These are phyloP conservation scores for Cavia porcellus DNA, from an alignment of 2,113 vertebrate genomes.

Conservation along the genomic window DNA sequence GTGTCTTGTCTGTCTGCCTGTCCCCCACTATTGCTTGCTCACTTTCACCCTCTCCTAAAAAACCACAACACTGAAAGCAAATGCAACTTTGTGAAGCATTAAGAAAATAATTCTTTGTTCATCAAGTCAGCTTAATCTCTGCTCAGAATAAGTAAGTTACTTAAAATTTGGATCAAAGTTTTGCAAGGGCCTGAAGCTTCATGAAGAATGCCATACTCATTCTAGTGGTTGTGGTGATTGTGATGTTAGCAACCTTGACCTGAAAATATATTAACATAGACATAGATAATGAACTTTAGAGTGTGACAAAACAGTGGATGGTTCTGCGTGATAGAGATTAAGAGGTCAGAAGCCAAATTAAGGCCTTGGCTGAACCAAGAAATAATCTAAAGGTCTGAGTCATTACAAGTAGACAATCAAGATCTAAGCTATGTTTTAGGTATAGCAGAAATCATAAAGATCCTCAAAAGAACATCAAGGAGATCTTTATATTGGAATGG, in stretches of 20 bases:
- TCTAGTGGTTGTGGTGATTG: neutral
- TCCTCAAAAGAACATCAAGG: slow-evolving; percentile 17
- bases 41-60: neutral
- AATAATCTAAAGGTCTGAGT: neutral
- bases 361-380: neutral
- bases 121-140: neutral
- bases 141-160: slow-evolving; percentile 11
- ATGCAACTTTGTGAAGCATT: neutral
- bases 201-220: neutral
- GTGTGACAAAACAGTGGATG: neutral
- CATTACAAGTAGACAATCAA: neutral
- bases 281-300: neutral
- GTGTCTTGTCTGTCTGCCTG: neutral
- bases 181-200: neutral
- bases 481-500: neutral
- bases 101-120: neutral
- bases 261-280: slow-evolving; percentile 1
- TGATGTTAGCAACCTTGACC: neutral
- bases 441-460: slow-evolving; percentile 1
- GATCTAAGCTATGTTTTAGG: neutral
- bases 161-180: neutral
- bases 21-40: too few species aligned
- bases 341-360: slow-evolving; percentile 16
- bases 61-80: neutral
- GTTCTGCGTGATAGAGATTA: neutral